A percentile compares a stretch with the other conserved stretches of the same genome.
Evolutionary conservation across 2,113 vertebrate genomes (phyloP).

Genomic region (Pseudorasbora parva): DNA sequence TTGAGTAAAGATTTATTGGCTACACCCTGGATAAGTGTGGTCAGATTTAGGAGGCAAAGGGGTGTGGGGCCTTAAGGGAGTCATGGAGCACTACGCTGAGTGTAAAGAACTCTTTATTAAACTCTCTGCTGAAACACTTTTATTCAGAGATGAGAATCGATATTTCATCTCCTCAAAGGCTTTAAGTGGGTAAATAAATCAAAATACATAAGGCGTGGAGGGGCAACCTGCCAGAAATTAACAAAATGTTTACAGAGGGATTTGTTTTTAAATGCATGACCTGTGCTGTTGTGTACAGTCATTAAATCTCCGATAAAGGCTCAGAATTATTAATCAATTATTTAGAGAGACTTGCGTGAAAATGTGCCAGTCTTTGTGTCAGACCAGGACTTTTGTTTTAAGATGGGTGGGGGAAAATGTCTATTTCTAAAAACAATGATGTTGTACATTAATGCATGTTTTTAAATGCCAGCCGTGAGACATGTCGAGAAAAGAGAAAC

Average conservation of each 20-base stretch:
- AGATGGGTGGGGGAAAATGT: neutral
- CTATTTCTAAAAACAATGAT: neutral
- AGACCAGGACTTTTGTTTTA: neutral
- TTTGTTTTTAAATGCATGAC: conserved; percentile 41
- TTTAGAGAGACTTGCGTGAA: conserved; percentile 9
- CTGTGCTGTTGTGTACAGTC: conserved; percentile 40
- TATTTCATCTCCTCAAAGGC: conserved; percentile 53
- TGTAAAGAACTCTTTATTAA: conserved; percentile 40
- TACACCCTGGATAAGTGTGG: neutral
- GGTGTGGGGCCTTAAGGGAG: conserved; percentile 14
- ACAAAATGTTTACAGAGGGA: conserved; percentile 41
- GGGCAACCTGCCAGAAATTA: conserved; percentile 40
- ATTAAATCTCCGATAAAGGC: conserved; percentile 30
- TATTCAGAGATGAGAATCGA: conserved; percentile 41
- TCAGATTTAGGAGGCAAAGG: conserved; percentile 24
- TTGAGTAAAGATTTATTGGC: neutral
- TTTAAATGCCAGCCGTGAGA: conserved; percentile 32
- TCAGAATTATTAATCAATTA: conserved; percentile 38
- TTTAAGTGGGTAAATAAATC: conserved; percentile 58
- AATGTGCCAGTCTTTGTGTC: neutral
- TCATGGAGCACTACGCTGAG: conserved; percentile 24
- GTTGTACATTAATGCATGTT: neutral
- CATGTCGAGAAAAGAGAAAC: conserved; percentile 7
- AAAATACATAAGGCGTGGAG: conserved; percentile 47
- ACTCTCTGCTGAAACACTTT: conserved; percentile 28